Evolutionary conservation across 1,140 invertebrate species (phyloP).

Genomic region (Vollenhovia emeryi): DNA sequence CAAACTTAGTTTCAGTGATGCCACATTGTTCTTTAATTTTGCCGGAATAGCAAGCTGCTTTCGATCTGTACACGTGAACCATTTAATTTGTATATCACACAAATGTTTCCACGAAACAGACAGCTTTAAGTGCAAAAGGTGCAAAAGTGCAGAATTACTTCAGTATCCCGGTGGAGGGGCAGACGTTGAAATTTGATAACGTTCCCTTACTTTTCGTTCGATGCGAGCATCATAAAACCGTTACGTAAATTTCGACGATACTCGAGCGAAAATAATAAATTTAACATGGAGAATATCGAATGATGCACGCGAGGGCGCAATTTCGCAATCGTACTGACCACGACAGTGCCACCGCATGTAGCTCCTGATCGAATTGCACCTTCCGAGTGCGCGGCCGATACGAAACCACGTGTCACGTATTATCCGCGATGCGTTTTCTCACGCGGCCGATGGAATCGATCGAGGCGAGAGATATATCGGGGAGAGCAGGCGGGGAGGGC

Average conservation of each 20-base stretch:
- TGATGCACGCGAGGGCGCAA: constrained; percentile 10
- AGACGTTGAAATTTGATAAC: not conserved
- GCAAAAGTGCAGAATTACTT: too few species aligned
- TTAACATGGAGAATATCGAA: constrained; percentile 22
- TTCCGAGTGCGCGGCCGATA: constrained; percentile 51
- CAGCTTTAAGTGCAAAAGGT: too few species aligned
- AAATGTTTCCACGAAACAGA: too few species aligned
- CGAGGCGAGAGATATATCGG: constrained; percentile 59
- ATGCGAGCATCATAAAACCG: not conserved
- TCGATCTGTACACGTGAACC: too few species aligned
- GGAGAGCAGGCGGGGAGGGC: constrained; percentile 38
- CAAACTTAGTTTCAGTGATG: too few species aligned
- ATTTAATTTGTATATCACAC: too few species aligned
- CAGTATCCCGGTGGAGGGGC: too few species aligned
- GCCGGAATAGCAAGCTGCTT: too few species aligned
- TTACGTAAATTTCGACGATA: not conserved
- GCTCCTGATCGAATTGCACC: constrained; percentile 66
- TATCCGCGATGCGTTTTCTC: constrained; percentile 74
- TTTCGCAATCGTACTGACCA: constrained; percentile 51
- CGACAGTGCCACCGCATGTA: constrained; percentile 67
- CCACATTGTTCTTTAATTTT: too few species aligned
- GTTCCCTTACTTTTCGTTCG: not conserved
- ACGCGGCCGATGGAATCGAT: constrained; percentile 64
- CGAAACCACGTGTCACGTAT: constrained; percentile 73
- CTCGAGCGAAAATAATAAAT: constrained; percentile 7